Evolutionary conservation across 2,888 invertebrate genomes (phyloP), one percentile per base, ranked within the genome.

Genomic region (Metalampra italica): DNA sequence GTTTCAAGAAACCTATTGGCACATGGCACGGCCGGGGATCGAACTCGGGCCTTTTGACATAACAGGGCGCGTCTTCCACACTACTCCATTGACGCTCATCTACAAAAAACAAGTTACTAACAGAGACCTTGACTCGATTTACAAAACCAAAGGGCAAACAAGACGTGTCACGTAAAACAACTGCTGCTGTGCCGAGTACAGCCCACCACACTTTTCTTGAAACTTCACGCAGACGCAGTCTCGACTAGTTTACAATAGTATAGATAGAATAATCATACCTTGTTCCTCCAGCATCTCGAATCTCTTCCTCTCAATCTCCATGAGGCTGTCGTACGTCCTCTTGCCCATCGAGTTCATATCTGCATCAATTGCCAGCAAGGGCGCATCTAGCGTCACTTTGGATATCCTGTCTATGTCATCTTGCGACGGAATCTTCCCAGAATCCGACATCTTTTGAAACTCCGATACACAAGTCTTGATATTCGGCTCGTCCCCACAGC

Each of bases 231-330:
- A 22, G 22, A 22, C 22, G 22, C 2, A 22, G 22, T 3, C 22
- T 2, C 22, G 22, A 22, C 2, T 5, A 22, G 5, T 22, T 3
- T 30, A 29, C 32, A 22, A 5, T 22, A n/a, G n/a, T n/a, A n/a
- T n/a, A n/a, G n/a, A n/a, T n/a, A 22, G 5, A 22, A 22, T 22
- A 22, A 22, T 39, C 9, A 14, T 82, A 96, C 97, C 97, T 94
- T 97, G 96, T 79, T 97, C 96, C 56, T 95, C 96, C 70, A 97
- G 90, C 91, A 97, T 94, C 61, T 95, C 91, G 69, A 96, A 93
- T 49, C 97, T 89, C 78, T 96, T 97, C 64, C 95, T 92, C 78
- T 97, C 97, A 53, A 97, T 96, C 84, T 97, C 97, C 85, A 94
- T 94, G 51, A 97, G 90, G 60, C 97, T 97, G 63, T 96, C 96